A percentile compares a stretch with the other conserved stretches of the same genome.
phyloP scores from a whole-genome alignment of 2,113 vertebrate genomes.

The Myiozetetes cayanensis region DNA sequence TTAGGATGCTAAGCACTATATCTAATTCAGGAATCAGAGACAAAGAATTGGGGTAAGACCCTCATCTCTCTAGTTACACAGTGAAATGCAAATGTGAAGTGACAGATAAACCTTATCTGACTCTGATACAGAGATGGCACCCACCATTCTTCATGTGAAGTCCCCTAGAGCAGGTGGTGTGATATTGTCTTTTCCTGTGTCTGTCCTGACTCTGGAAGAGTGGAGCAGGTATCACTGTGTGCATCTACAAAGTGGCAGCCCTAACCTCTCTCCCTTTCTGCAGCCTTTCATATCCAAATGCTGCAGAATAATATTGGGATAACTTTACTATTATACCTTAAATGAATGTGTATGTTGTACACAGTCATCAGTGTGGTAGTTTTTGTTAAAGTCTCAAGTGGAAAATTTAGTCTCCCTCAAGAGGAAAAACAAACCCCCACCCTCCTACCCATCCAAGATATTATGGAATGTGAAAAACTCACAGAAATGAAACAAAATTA shows the following conservation, averaged over 20 bases:
- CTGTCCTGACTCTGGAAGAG: neutral
- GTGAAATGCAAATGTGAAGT: neutral
- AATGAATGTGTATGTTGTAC: neutral
- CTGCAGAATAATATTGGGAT: neutral
- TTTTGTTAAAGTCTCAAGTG: neutral
- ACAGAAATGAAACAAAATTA: neutral
- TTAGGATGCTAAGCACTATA: neutral
- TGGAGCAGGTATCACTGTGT: neutral
- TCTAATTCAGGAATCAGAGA: neutral
- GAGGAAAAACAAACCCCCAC: neutral
- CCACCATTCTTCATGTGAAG: neutral
- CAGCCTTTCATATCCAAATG: neutral
- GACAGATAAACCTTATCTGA: neutral
- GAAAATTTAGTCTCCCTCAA: neutral
- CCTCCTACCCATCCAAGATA: fast-evolving
- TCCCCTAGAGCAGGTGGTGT: neutral
- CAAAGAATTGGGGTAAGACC: neutral
- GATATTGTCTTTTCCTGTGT: neutral
- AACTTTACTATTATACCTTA: neutral
- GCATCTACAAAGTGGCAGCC: neutral
- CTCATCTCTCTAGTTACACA: neutral
- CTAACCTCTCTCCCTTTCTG: neutral
- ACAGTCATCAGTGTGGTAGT: neutral
- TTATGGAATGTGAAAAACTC: neutral
- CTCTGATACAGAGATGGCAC: neutral